Evolutionary conservation across 1,140 invertebrate species (phyloP), one percentile per base, ranked within the genome.

Genomic region (Heterodera schachtii): DNA sequence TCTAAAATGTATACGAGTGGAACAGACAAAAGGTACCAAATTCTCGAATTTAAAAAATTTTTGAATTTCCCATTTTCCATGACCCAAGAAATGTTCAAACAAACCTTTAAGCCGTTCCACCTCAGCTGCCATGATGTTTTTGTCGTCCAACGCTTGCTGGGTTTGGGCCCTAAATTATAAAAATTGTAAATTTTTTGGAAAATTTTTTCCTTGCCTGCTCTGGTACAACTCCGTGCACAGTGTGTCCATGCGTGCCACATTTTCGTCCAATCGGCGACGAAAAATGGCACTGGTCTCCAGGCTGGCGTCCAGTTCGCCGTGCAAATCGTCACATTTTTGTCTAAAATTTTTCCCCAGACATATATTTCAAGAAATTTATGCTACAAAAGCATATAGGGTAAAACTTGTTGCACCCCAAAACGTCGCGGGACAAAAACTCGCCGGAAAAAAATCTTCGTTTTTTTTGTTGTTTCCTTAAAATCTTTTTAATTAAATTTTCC

Each of bases 101-200:
- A 43, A 9, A 89, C 87, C 85, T 75, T 89, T 89, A 41, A 89
- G 70, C 13, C 86, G 52, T n/a, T 88, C 86, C 19, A 89, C 81
- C 74, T 89, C 88, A 66, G 79, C 83, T 6, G 78, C 78, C 9
- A 86, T 75, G 6, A 83, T 74, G 69, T 83, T 60, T 60, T 86
- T 86, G 78, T 90, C 87, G n/a, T 88, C 84, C 19, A 79, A 57
- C 44, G 87, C 78, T 21, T 84, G 84, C 66, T 87, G 81, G 16
- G 79, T 78, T 41, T 74, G 71, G 19, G 64, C 64, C n/a, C 83
- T 76, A 64, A 64, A 19, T 64, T 19, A 2, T 16, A 64, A 64
- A 64, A 60, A 60, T 3, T 19, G 2, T 19, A 13, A 64, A 64
- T 5, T 19, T 16, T 64, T 60, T 21, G 13, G 3, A 5, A 64